These are phyloP conservation scores for Paralvinella palmiformis DNA, from an alignment of 1,140 invertebrate genomes.

Conservation along the genomic window DNA sequence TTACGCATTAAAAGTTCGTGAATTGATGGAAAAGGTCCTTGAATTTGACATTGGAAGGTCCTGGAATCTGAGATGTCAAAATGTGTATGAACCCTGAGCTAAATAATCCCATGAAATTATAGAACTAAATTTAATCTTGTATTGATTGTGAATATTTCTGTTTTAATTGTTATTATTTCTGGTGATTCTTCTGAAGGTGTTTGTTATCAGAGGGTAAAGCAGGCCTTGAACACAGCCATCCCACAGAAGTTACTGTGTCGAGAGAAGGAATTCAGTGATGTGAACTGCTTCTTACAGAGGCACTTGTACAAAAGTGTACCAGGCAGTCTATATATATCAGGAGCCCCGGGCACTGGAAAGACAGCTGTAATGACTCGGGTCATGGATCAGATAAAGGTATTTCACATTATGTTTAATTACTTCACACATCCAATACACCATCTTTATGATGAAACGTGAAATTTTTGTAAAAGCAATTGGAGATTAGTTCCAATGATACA, in stretches of 20 bases:
- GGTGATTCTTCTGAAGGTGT: neutral
- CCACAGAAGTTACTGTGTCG: slow-evolving; percentile 67
- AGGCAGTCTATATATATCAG: slow-evolving; percentile 85
- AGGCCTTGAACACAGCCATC: slow-evolving; percentile 65
- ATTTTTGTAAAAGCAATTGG: no score
- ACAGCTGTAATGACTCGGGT: slow-evolving; percentile 77
- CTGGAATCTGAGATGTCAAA: no score
- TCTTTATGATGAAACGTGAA: no score
- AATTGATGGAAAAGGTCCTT: no score
- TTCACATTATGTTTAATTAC: neutral
- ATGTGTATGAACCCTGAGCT: no score
- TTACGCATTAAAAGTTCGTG: no score
- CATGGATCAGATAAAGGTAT: slow-evolving; percentile 51
- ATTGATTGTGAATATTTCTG: no score
- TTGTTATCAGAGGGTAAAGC: slow-evolving; percentile 43
- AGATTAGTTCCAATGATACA: no score
- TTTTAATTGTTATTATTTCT: no score
- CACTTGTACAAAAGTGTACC: slow-evolving; percentile 64
- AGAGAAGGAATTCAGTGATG: slow-evolving; percentile 66
- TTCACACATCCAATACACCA: neutral
- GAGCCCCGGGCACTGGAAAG: slow-evolving; percentile 93
- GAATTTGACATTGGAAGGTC: no score
- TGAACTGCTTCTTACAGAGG: slow-evolving; percentile 64
- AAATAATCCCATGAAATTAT: no score
- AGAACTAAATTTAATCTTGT: no score